Evolutionary conservation across 2,888 invertebrate species (phyloP), one percentile per base, ranked within the genome.

Genomic region (Melinaea menophilus): DNA sequence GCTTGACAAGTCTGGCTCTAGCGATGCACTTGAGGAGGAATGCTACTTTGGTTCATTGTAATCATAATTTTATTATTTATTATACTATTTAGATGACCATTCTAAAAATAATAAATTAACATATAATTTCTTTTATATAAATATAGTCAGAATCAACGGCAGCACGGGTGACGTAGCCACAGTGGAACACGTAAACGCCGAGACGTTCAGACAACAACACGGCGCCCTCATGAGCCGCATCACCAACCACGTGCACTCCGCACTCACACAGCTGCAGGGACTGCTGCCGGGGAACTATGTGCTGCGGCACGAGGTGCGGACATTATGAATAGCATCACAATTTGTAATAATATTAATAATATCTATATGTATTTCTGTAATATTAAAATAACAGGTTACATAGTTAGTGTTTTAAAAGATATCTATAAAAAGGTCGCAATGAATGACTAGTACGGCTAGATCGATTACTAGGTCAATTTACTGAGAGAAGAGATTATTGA

Each of bases 231-330:
- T 59, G 33, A 35, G 65, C 0, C 71, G 69, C 0, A 68, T 71
- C 1, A 65, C 70, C n/a, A 69, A 70, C 63, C 58, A 67, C 0
- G 5, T 84, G 13, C 75, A 78, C 69, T 66, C 78, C 2, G 61
- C 78, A 0, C 68, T 85, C 7, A 63, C 62, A 11, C 85, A 85
- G 66, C 77, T 89, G 57, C 78, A 75, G 45, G 82, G 78, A 0
- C 70, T 89, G 55, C 58, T 76, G 71, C 83, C 87, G 0, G 88
- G 85, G 0, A 65, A 75, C 34, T 90, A 88, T 61, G 45, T 88
- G 12, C 67, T 90, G 58, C 71, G 73, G 4, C 88, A 88, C 64
- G 82, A 87, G 78, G 88, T 87, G 1, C 5, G 7, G 35, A 13
- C 22, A 54, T 37, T 22, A 22, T 22, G 22, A 22, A 22, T 56